phyloP scores from a whole-genome alignment of 2,113 vertebrate species.

The Neotoma lepida region DNA sequence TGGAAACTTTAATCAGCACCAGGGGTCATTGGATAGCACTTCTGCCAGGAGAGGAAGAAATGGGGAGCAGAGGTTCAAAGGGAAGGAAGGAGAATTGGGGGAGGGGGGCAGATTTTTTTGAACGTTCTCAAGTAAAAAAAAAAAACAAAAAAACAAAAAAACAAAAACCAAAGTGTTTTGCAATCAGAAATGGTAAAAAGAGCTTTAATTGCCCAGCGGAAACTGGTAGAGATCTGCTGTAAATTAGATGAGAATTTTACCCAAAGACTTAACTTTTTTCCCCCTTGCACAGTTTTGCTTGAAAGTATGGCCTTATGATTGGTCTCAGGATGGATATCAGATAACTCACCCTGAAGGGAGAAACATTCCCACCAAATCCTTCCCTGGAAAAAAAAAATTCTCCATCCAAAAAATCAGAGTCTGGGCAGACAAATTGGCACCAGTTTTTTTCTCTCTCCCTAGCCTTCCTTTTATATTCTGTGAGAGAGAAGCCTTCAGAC shows the following conservation, averaged over 20 bases:
- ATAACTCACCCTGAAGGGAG: slow-evolving; percentile 86
- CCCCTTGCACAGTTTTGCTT: slow-evolving; percentile 81
- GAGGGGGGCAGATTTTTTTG: slow-evolving; percentile 22
- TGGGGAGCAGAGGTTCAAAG: slow-evolving; percentile 71
- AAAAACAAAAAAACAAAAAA: background rate
- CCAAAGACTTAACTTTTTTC: slow-evolving; percentile 70
- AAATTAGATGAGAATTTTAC: slow-evolving; percentile 83
- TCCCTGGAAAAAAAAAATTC: slow-evolving; percentile 74
- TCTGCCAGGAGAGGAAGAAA: slow-evolving; percentile 79
- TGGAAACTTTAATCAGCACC: slow-evolving; percentile 92
- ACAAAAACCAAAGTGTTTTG: slow-evolving; percentile 57
- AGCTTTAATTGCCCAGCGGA: slow-evolving; percentile 79
- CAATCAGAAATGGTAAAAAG: slow-evolving; percentile 79
- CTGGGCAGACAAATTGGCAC: slow-evolving; percentile 90
- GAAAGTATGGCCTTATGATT: slow-evolving; percentile 85
- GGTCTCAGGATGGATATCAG: slow-evolving; percentile 86
- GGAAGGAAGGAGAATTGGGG: slow-evolving; percentile 66
- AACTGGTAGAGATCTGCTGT: slow-evolving; percentile 79
- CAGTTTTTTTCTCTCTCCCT: slow-evolving; percentile 78
- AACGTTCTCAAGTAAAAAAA: slow-evolving; percentile 76
- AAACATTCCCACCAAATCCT: slow-evolving; percentile 85
- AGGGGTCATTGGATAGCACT: slow-evolving; percentile 92
- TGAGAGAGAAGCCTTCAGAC: slow-evolving; percentile 81
- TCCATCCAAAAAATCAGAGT: slow-evolving; percentile 87
- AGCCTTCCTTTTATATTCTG: slow-evolving; percentile 81